Base-by-base conservation (phyloP, 2,113 vertebrate species). In the Opisthocomus hoazin region DNA sequence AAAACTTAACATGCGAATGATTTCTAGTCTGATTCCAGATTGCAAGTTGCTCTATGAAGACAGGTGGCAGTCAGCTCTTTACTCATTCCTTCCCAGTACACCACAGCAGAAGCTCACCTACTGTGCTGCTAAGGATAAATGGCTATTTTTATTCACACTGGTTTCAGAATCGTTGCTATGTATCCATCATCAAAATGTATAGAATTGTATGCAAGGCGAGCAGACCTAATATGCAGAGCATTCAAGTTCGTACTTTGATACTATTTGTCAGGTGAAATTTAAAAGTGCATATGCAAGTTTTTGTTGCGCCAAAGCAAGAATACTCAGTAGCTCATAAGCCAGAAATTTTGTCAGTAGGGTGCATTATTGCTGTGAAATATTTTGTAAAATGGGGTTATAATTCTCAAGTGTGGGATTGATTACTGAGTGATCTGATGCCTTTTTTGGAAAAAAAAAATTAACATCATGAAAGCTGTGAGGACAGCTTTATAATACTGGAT, bases 1-100 rank as follows among this genome's bases (percentile, higher is more conserved):
- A 83, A 86, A 37, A 22, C 6, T 61, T 4, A 21, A 48, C 18
- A 5, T 3, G 0, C 17, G 13, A 0, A 2, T 22, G 10, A 6
- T 22, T 79, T 81, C 14, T 12, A 57, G 64, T 32, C 51, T 60
- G 23, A 79, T 56, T 58, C 20, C 56, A 54, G 56, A 11, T 27
- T 74, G n/a, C 54, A 34, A 66, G 5, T 58, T 81, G 11, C 37
- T 70, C 17, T 45, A 0, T 36, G 1, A 17, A 66, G 37, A 22
- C 30, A 69, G 43, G 37, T 63, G 48, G 6, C 77, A 39, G 13
- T 77, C 23, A 69, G 0, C 64, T 45, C n/a, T 78, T 70, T 20
- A 21, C 32, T 60, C 46, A 5, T 9, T 66, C 46, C 73, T 74
- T 77, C 29, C 36, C 32, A 51, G 60, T 32, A 14, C 16, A 6